phyloP scores from a whole-genome alignment of 1,140 invertebrate species.

The Oncopodura yosiiana region DNA sequence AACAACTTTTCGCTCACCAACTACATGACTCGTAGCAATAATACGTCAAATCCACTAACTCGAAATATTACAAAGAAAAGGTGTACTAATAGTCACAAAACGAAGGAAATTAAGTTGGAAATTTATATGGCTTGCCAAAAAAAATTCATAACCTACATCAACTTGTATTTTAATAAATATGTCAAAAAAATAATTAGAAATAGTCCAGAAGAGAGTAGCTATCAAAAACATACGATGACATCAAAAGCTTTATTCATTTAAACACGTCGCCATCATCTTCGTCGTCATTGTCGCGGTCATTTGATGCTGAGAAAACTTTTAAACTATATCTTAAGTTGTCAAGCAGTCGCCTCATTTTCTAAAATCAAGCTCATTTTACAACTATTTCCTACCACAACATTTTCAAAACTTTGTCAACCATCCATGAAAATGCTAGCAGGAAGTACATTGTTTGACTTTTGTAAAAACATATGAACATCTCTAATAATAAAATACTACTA shows the following conservation, averaged over 20 bases:
- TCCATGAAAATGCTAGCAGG: too few relatives aligned
- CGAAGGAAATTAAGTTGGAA: too few relatives aligned
- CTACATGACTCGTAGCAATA: constrained; percentile 4
- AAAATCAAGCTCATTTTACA: not conserved
- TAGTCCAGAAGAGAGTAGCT: too few relatives aligned
- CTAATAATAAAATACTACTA: constrained; percentile 9
- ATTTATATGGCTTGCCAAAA: too few relatives aligned
- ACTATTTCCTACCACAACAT: constrained; percentile 1
- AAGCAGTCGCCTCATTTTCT: not conserved
- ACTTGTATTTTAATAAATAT: too few relatives aligned
- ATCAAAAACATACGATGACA: not conserved
- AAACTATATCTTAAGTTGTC: not conserved
- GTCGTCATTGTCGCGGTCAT: too few relatives aligned
- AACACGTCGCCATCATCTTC: not conserved
- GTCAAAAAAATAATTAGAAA: too few relatives aligned
- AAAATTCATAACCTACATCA: too few relatives aligned
- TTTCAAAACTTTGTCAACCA: constrained; percentile 16
- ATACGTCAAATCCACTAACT: not conserved
- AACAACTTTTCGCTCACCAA: constrained; percentile 21
- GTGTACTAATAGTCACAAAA: not conserved
- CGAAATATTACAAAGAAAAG: not conserved
- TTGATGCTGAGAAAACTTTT: too few relatives aligned
- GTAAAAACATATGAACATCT: too few relatives aligned
- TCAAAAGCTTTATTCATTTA: not conserved
- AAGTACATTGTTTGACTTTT: too few relatives aligned